phyloP scores from a whole-genome alignment of 2,113 vertebrate genomes.

The Laticauda laticaudata region DNA sequence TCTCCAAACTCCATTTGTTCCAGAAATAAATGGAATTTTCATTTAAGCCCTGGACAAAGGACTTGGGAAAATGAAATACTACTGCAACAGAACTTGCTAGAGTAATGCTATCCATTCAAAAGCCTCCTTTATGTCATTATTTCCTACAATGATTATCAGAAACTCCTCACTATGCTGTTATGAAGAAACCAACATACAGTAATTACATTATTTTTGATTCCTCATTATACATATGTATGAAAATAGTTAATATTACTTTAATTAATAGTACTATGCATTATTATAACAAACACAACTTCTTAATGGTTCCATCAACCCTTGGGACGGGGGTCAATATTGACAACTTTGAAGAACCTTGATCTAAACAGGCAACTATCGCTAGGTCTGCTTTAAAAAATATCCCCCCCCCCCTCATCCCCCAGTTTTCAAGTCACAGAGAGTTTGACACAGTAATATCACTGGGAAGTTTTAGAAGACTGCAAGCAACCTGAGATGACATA shows the following conservation, averaged over 20 bases:
- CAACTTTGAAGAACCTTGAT: neutral
- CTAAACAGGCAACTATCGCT: neutral
- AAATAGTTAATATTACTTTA: neutral
- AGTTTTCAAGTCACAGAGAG: neutral
- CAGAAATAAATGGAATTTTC: neutral
- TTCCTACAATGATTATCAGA: neutral
- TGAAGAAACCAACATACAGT: neutral
- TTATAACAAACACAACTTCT: neutral
- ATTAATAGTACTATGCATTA: neutral
- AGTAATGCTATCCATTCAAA: neutral
- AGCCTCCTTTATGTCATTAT: neutral
- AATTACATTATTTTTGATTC: neutral
- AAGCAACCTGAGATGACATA: neutral
- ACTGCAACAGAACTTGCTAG: neutral
- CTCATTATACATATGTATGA: neutral
- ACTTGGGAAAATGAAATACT: neutral
- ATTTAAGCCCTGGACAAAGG: neutral
- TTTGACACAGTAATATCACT: neutral
- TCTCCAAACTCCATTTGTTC: no score
- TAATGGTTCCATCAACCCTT: neutral
- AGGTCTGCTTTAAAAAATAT: neutral
- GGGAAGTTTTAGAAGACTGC: neutral
- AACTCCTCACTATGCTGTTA: neutral
- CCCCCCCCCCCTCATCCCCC: no score
- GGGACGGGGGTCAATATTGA: neutral